Evolutionary conservation across 2,113 vertebrate species (phyloP).

Genomic region (Actenoides hombroni): DNA sequence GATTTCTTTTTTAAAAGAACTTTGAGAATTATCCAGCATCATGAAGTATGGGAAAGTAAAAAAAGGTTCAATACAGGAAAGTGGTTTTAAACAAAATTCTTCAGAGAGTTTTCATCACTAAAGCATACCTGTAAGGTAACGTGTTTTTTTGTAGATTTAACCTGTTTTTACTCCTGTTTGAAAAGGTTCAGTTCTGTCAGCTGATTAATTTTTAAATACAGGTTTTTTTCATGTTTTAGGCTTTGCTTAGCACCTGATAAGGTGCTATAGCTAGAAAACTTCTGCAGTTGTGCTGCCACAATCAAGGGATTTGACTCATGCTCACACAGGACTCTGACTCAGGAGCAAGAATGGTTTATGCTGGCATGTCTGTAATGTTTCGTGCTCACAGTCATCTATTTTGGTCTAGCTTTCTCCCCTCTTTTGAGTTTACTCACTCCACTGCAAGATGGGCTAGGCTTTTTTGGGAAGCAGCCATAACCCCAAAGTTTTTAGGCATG

Average conservation of each 20-base stretch:
- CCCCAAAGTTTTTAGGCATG: background rate
- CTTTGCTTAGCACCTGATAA: background rate
- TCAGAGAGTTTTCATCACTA: background rate
- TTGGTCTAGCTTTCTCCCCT: slow-evolving; percentile 1
- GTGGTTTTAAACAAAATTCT: background rate
- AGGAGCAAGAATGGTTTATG: background rate
- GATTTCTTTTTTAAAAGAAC: background rate
- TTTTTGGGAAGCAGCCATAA: background rate
- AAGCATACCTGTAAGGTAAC: background rate
- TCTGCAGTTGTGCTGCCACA: background rate
- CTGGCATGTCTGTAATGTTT: background rate
- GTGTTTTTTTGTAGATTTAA: background rate
- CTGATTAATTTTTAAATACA: background rate
- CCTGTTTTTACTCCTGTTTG: background rate
- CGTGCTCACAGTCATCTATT: background rate
- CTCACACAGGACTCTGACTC: slow-evolving; percentile 22
- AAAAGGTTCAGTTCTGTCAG: background rate
- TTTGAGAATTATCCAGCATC: background rate
- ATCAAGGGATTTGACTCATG: slow-evolving; percentile 29
- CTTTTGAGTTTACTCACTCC: background rate
- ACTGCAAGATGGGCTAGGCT: background rate
- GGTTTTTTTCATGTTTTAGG: background rate
- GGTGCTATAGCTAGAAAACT: background rate
- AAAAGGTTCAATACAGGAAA: background rate
- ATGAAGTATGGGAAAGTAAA: background rate